Percentiles rank a stretch among this genome's conserved stretches.
phyloP scores from a whole-genome alignment of 2,888 invertebrate genomes.

The Agonopterix alstromeriana region DNA sequence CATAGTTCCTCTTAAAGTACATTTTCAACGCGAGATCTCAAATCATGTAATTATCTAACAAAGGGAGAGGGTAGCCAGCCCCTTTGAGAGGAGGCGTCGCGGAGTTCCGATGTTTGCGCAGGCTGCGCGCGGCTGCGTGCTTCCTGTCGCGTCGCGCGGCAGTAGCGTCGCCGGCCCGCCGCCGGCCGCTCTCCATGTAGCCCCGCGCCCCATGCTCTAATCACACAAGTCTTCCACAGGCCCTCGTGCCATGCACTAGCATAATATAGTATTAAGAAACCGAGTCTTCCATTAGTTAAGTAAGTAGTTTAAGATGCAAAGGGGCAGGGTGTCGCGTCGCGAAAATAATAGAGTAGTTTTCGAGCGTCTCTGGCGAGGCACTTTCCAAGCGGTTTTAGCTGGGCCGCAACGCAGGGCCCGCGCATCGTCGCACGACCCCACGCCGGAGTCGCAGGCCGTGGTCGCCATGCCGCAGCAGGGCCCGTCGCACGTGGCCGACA shows the following conservation, averaged over 20 bases:
- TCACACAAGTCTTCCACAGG: constrained; percentile 59
- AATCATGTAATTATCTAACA: constrained; percentile 10
- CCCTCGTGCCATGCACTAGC: constrained; percentile 61
- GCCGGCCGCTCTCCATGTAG: constrained; percentile 63
- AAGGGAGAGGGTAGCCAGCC: constrained; percentile 24
- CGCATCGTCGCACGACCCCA: constrained; percentile 53
- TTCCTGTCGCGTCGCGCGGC: constrained; percentile 19
- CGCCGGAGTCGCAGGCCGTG: constrained; percentile 26
- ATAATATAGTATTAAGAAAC: constrained; percentile 55
- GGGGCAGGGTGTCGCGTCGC: constrained; percentile 66
- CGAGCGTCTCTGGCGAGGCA: constrained; percentile 84
- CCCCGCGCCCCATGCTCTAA: constrained; percentile 38
- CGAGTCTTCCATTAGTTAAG: constrained; percentile 70
- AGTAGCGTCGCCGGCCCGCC: constrained; percentile 45
- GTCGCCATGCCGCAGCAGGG: constrained; percentile 24
- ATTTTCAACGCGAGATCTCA: background rate
- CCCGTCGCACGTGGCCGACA: constrained; percentile 51
- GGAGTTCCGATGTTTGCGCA: constrained; percentile 67
- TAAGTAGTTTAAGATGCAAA: constrained; percentile 60
- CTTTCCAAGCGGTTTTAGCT: constrained; percentile 71
- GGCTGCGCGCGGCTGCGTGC: constrained; percentile 54
- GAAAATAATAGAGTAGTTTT: constrained; percentile 81
- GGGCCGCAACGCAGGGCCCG: constrained; percentile 55
- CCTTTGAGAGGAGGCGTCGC: constrained; percentile 36
- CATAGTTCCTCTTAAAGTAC: background rate